phyloP scores from a whole-genome alignment of 1,140 invertebrate species.

The Leptinotarsa undecemlineata region DNA sequence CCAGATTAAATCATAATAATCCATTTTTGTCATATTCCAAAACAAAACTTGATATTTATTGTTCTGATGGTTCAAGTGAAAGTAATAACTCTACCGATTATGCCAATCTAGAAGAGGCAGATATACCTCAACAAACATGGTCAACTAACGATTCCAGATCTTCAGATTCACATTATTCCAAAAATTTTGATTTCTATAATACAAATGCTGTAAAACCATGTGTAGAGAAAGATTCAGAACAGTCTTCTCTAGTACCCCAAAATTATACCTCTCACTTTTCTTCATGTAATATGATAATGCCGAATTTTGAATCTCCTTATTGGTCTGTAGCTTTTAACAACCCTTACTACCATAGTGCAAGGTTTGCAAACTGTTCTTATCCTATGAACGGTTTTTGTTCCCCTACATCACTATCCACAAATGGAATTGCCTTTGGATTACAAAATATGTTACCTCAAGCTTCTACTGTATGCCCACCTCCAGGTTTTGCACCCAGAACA shows the following conservation, averaged over 20 bases:
- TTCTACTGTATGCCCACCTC: slow-evolving; percentile 4
- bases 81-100: slow-evolving; percentile 11
- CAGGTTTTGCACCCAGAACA: slow-evolving; percentile 7
- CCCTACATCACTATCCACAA: neutral
- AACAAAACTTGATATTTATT: neutral
- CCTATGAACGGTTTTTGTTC: neutral
- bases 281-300: neutral
- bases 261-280: neutral
- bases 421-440: neutral
- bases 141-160: neutral
- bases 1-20: slow-evolving; percentile 12
- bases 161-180: neutral
- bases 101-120: neutral
- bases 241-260: neutral
- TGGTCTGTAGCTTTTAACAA: neutral
- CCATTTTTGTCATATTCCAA: slow-evolving; percentile 5
- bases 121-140: neutral
- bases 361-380: slow-evolving; percentile 3
- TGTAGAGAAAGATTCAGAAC: neutral
- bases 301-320: neutral
- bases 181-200: neutral
- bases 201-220: neutral
- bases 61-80: neutral
- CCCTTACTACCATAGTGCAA: slow-evolving; percentile 14
- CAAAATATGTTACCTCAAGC: neutral